Percentiles rank a stretch among this genome's conserved stretches.
Evolutionary conservation across 2,888 invertebrate species (phyloP).

Genomic region (Tenthredo mesomela): DNA sequence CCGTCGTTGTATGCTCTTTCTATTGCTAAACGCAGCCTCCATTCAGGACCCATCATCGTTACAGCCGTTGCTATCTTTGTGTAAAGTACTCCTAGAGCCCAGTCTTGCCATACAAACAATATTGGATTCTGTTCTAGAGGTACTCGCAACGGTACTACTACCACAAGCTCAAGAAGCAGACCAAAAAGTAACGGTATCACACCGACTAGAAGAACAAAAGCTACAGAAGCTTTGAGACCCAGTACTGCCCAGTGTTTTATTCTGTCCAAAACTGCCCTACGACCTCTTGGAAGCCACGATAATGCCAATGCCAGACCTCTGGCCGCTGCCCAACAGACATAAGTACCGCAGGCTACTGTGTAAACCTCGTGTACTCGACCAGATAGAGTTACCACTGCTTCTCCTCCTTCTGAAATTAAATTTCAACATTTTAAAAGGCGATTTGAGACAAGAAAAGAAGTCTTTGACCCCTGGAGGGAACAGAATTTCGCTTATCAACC

Average conservation of each 20-base stretch:
- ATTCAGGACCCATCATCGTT: constrained; percentile 99
- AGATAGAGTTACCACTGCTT: constrained; percentile 68
- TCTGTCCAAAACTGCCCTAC: constrained; percentile 86
- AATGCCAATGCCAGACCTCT: constrained; percentile 90
- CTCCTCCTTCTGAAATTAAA: constrained; percentile 47
- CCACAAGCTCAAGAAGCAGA: constrained; percentile 92
- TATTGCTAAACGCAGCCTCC: constrained; percentile 93
- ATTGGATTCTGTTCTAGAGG: constrained; percentile 95
- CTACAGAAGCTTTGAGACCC: constrained; percentile 88
- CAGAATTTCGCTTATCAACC: constrained; percentile 54
- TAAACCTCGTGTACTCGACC: constrained; percentile 96
- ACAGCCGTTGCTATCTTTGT: constrained; percentile 98
- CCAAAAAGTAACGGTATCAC: constrained; percentile 96
- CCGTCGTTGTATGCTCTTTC: constrained; percentile 97
- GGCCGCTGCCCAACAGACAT: constrained; percentile 96
- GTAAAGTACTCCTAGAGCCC: constrained; percentile 98
- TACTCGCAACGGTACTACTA: constrained; percentile 95
- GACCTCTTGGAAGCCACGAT: constrained; percentile 94
- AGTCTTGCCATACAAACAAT: constrained; percentile 95
- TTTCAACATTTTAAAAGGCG: constrained; percentile 46
- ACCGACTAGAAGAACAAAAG: constrained; percentile 89
- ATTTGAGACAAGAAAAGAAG: background rate
- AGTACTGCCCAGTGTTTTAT: constrained; percentile 87
- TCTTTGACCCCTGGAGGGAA: background rate
- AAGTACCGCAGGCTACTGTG: constrained; percentile 96